phyloP scores from a whole-genome alignment of 2,797 vertebrate genomes.

The Clarias laeviceps region DNA sequence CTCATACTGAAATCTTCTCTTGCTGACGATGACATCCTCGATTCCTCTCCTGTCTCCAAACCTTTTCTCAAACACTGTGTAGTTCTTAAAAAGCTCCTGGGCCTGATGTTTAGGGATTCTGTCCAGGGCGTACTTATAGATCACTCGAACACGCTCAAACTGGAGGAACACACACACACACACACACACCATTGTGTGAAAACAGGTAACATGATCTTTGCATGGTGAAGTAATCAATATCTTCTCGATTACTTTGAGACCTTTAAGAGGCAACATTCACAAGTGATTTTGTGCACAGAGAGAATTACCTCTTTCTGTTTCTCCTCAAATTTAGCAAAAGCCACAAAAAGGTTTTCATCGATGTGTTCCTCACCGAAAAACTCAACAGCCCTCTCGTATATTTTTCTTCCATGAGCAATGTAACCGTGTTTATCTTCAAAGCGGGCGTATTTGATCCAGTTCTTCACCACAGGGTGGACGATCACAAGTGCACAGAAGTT shows the following conservation, averaged over 20 bases:
- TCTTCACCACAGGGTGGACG: constrained; percentile 94
- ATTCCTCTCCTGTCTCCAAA: constrained; percentile 95
- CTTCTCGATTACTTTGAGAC: not conserved
- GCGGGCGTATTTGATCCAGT: constrained; percentile 99
- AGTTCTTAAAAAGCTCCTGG: constrained; percentile 97
- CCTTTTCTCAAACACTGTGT: constrained; percentile 97
- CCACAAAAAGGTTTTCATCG: constrained; percentile 90
- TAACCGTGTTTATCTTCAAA: constrained; percentile 97
- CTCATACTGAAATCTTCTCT: constrained; percentile 95
- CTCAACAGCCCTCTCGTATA: constrained; percentile 90
- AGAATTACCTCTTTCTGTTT: constrained; percentile 89
- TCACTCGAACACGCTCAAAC: constrained; percentile 96
- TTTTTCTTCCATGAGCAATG: constrained; percentile 86
- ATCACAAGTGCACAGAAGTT: constrained; percentile 83
- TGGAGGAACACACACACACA: constrained; percentile 62
- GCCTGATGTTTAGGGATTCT: constrained; percentile 93
- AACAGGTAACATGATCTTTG: not conserved
- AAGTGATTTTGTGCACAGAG: not conserved
- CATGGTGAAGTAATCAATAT: not conserved
- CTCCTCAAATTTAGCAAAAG: constrained; percentile 95
- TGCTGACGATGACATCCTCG: constrained; percentile 97
- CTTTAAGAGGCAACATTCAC: not conserved
- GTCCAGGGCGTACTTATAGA: constrained; percentile 96
- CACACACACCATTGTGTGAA: not conserved
- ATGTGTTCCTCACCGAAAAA: constrained; percentile 94